Evolutionary conservation across 2,797 vertebrate genomes (phyloP).

Genomic region (Sebastes steindachneri): DNA sequence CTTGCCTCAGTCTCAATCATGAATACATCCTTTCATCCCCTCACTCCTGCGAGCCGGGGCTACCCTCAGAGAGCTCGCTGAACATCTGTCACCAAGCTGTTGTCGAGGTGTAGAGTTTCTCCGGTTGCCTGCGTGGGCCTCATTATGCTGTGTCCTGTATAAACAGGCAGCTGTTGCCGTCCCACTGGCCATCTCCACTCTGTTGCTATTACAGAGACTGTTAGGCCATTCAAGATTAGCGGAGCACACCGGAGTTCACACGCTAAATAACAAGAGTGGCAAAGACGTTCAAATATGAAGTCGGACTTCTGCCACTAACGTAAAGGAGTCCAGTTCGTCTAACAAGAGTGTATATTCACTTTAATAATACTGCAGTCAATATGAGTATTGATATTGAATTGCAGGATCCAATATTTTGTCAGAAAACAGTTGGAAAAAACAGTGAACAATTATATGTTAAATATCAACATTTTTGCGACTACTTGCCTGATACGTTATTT

Average conservation of each 20-base stretch:
- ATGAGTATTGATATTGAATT: no score
- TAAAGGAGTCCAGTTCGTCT: background rate
- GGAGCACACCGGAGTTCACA: constrained; percentile 32
- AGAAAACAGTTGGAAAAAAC: no score
- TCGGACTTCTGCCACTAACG: constrained; percentile 23
- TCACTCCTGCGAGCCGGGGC: constrained; percentile 25
- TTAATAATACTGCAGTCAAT: no score
- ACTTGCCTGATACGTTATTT: no score
- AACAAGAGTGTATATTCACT: background rate
- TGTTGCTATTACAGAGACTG: constrained; percentile 35
- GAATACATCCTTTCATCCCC: constrained; percentile 15
- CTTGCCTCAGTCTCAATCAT: constrained; percentile 20
- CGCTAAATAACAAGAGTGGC: constrained; percentile 28
- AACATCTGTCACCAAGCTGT: constrained; percentile 82
- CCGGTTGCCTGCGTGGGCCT: constrained; percentile 34
- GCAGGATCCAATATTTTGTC: no score
- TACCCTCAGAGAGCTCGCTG: constrained; percentile 75
- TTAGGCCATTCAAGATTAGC: constrained; percentile 51
- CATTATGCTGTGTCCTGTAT: constrained; percentile 78
- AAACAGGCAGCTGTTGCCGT: constrained; percentile 64
- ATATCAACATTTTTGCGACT: no score
- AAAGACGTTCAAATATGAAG: constrained; percentile 17
- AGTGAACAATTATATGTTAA: no score
- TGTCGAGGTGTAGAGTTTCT: constrained; percentile 80
- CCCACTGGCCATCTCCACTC: constrained; percentile 46